These are phyloP conservation scores for Palaemon carinicauda DNA, from an alignment of 1,140 invertebrate species.

Conservation along the genomic window DNA sequence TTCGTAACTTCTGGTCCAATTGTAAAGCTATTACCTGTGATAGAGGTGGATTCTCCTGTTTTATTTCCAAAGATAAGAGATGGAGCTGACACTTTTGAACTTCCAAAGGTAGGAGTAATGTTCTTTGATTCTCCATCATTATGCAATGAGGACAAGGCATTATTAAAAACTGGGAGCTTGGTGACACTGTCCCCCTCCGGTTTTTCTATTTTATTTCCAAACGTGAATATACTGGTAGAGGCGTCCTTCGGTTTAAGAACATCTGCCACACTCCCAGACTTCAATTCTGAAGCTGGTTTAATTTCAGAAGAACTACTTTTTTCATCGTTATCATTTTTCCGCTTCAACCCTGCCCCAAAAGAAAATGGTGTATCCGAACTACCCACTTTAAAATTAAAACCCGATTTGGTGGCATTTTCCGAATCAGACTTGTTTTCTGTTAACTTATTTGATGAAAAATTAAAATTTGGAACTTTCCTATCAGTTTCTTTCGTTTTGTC, in stretches of 20 bases:
- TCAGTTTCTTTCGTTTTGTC: slow-evolving; percentile 4
- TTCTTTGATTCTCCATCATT: no score
- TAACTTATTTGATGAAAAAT: not conserved
- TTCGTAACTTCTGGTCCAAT: slow-evolving; percentile 26
- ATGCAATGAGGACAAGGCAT: no score
- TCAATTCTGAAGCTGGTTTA: not conserved
- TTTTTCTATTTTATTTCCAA: slow-evolving; percentile 21
- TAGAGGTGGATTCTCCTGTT: no score
- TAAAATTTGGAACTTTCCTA: not conserved
- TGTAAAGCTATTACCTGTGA: not conserved
- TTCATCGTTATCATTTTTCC: not conserved
- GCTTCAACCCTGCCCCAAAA: slow-evolving; percentile 21
- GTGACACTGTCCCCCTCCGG: no score
- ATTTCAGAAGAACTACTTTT: not conserved
- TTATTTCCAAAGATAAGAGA: no score
- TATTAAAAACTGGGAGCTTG: no score
- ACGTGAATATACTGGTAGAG: not conserved
- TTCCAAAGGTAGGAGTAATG: no score
- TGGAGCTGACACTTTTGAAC: no score
- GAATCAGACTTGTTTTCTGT: not conserved
- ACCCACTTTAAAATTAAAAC: slow-evolving; percentile 4
- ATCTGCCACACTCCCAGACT: slow-evolving; percentile 6
- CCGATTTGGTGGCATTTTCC: slow-evolving; percentile 3
- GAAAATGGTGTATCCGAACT: slow-evolving; percentile 3
- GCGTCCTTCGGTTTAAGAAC: not conserved